A percentile compares a stretch with the other conserved stretches of the same genome.
Evolutionary conservation across 2,888 invertebrate genomes (phyloP).

Genomic region (Papilio demoleus): DNA sequence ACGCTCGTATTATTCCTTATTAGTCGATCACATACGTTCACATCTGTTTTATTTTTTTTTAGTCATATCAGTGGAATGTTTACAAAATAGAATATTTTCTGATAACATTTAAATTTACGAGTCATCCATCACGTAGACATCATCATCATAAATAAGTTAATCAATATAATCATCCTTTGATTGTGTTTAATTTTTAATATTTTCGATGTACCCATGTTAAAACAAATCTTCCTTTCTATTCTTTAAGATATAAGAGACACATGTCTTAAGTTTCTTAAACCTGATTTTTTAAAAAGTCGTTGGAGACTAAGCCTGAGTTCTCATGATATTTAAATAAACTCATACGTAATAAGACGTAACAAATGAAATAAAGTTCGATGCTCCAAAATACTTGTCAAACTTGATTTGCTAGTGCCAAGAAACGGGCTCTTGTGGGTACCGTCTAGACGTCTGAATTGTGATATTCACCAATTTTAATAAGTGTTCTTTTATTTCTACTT

Average conservation of each 20-base stretch:
- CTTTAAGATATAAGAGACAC: too few species aligned
- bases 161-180: background rate
- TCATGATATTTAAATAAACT: background rate
- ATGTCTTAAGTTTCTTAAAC: too few species aligned
- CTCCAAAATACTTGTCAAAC: constrained; percentile 61
- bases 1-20: background rate
- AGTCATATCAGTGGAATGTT: background rate
- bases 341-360: constrained; percentile 26
- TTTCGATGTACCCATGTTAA: background rate
- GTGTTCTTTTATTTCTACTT: background rate
- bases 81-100: background rate
- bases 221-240: too few species aligned
- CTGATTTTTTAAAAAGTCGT: background rate
- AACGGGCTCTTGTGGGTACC: constrained; percentile 50
- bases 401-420: constrained; percentile 64
- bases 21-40: background rate
- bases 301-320: background rate
- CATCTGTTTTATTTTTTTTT: background rate
- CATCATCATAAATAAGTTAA: too few species aligned
- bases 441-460: constrained; percentile 48
- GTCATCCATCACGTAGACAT: too few species aligned
- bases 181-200: background rate
- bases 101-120: background rate
- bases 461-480: constrained; percentile 15
- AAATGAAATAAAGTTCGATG: constrained; percentile 56